phyloP scores from a whole-genome alignment of 2,113 vertebrate species.

The Seriola aureovittata region DNA sequence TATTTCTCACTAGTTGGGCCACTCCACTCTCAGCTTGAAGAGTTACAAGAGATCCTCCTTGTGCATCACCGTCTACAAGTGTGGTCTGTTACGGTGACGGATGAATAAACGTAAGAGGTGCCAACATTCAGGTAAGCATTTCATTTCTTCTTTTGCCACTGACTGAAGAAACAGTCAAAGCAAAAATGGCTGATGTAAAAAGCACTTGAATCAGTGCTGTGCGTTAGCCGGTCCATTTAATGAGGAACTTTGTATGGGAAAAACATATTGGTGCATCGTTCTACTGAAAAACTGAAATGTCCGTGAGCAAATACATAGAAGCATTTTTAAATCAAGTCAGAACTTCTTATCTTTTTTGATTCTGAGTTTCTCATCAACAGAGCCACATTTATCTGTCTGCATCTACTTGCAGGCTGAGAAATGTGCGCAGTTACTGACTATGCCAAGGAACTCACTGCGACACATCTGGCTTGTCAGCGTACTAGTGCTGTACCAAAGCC shows the following conservation, averaged over 20 bases:
- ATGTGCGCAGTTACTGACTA: slow-evolving; percentile 20
- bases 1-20: too few relatives aligned
- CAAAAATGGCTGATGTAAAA: neutral
- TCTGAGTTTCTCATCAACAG: neutral
- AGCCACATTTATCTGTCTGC: slow-evolving; percentile 50
- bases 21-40: neutral
- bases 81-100: too few relatives aligned
- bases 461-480: slow-evolving; percentile 41
- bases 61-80: too few relatives aligned
- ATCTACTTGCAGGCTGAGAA: slow-evolving; percentile 34
- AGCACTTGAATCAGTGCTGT: neutral
- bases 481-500: slow-evolving; percentile 1
- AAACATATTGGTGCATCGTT: neutral
- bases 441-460: slow-evolving; percentile 14
- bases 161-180: neutral
- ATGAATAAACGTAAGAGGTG: neutral
- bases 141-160: neutral
- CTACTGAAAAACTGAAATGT: neutral
- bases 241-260: neutral
- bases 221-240: neutral
- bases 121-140: neutral
- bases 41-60: neutral
- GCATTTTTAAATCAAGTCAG: slow-evolving; percentile 1
- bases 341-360: slow-evolving; percentile 14
- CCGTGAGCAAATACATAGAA: neutral